phyloP scores from a whole-genome alignment of 2,888 invertebrate genomes.

The Phortica okadai region DNA sequence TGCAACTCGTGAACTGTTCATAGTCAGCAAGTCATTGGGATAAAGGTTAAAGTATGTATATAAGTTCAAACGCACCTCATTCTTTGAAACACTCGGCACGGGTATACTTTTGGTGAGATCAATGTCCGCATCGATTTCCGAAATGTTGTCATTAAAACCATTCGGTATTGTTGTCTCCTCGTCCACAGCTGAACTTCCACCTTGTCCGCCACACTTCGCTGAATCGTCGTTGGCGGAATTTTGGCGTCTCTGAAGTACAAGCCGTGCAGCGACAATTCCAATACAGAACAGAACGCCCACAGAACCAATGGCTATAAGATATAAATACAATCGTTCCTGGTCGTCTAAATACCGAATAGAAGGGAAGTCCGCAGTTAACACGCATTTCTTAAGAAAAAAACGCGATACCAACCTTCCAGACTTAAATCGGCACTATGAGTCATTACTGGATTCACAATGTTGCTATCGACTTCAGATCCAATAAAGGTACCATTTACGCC shows the following conservation, averaged over 20 bases:
- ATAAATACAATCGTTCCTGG: conserved; percentile 84
- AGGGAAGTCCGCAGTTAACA: too few species aligned
- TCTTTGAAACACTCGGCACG: conserved; percentile 77
- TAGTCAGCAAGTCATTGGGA: neutral
- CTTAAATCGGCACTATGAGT: conserved; percentile 73
- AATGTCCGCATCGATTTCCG: conserved; percentile 87
- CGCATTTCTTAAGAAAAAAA: too few species aligned
- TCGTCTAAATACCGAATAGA: conserved; percentile 63
- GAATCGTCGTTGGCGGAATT: conserved; percentile 77
- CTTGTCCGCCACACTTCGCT: conserved; percentile 37
- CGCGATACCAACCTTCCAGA: conserved; percentile 71
- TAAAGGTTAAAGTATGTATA: neutral
- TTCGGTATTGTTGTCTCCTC: conserved; percentile 86
- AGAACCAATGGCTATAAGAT: conserved; percentile 86
- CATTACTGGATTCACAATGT: conserved; percentile 73
- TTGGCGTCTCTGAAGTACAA: conserved; percentile 82
- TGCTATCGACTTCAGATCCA: conserved; percentile 57
- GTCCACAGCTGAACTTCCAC: conserved; percentile 43
- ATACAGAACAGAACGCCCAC: conserved; percentile 84
- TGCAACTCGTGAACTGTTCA: neutral
- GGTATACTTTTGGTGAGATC: conserved; percentile 80
- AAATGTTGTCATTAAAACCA: conserved; percentile 89
- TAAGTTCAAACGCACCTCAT: conserved; percentile 69
- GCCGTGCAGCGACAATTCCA: conserved; percentile 82
- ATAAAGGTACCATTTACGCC: conserved; percentile 59